phyloP scores from a whole-genome alignment of 1,140 invertebrate genomes.

The Rhopalosiphum maidis region DNA sequence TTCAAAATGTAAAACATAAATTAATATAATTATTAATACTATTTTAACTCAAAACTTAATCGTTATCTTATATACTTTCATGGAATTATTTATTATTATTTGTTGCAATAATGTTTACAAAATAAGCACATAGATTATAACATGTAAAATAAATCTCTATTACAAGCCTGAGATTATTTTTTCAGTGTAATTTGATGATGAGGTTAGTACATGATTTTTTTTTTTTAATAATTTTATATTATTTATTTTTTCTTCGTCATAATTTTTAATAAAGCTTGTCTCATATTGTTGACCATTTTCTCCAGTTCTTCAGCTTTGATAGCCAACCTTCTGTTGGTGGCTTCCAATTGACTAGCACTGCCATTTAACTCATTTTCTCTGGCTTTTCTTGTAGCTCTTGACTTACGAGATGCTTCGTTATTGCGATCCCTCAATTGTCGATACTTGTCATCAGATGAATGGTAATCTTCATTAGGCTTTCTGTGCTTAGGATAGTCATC shows the following conservation, averaged over 20 bases:
- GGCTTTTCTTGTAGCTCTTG: slow-evolving; percentile 74
- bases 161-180: not conserved
- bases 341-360: slow-evolving; percentile 63
- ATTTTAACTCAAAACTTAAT: slow-evolving; percentile 40
- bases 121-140: slow-evolving; percentile 28
- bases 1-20: slow-evolving; percentile 31
- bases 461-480: slow-evolving; percentile 40
- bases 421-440: slow-evolving; percentile 75
- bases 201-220: not conserved
- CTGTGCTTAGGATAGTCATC: slow-evolving; percentile 51
- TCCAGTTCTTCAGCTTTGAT: slow-evolving; percentile 66
- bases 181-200: not conserved
- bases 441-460: slow-evolving; percentile 64
- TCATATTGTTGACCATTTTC: slow-evolving; percentile 65
- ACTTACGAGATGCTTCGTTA: slow-evolving; percentile 77
- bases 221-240: not conserved
- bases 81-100: not conserved
- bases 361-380: slow-evolving; percentile 67
- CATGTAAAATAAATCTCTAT: slow-evolving; percentile 11
- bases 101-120: slow-evolving; percentile 26
- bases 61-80: slow-evolving; percentile 27
- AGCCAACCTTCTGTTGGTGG: slow-evolving; percentile 64
- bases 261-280: slow-evolving; percentile 64
- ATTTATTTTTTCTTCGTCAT: slow-evolving; percentile 62
- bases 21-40: slow-evolving; percentile 40